Percentiles rank a stretch among this genome's conserved stretches.
Evolutionary conservation across 92 coral and sea anemone genomes (phyloP).

Genomic region (Galaxea fascicularis): DNA sequence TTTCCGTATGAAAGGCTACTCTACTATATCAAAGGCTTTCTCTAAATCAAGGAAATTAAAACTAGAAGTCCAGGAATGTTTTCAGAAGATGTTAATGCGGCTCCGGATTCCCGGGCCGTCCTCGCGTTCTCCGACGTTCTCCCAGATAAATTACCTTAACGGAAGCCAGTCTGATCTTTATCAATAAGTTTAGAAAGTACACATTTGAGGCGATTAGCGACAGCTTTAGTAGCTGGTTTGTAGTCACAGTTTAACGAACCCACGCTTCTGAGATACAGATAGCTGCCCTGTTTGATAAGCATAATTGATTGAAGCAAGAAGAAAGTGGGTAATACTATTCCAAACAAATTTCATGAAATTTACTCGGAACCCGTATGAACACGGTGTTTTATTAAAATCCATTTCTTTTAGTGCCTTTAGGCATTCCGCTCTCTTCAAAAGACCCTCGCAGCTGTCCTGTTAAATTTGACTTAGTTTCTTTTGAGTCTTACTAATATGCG

Average conservation of each 20-base stretch:
- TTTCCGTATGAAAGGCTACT: slow-evolving; percentile 47
- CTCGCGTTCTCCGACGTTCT: slow-evolving; percentile 36
- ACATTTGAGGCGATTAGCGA: background rate
- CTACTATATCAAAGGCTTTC: slow-evolving; percentile 45
- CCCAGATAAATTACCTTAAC: slow-evolving; percentile 47
- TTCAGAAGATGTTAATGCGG: background rate
- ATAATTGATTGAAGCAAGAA: background rate
- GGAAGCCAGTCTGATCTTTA: slow-evolving; percentile 44
- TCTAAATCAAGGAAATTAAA: slow-evolving; percentile 43
- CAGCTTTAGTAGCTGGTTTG: background rate
- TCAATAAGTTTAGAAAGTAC: slow-evolving; percentile 22
- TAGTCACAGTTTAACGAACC: background rate
- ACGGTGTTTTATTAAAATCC: too few relatives aligned
- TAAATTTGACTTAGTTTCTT: too few relatives aligned
- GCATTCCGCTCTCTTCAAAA: too few relatives aligned
- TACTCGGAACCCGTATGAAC: too few relatives aligned
- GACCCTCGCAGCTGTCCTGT: too few relatives aligned
- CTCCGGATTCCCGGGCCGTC: too few relatives aligned
- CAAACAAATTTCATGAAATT: background rate
- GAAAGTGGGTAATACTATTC: background rate
- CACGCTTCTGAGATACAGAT: slow-evolving; percentile 1
- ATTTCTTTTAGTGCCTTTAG: too few relatives aligned
- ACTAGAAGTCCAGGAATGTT: slow-evolving; percentile 36
- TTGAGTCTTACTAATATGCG: too few relatives aligned
- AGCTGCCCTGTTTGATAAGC: slow-evolving; percentile 6